Evolutionary conservation across 2,888 invertebrate genomes (phyloP), one percentile per base, ranked within the genome.

Genomic region (Sycophila texana): DNA sequence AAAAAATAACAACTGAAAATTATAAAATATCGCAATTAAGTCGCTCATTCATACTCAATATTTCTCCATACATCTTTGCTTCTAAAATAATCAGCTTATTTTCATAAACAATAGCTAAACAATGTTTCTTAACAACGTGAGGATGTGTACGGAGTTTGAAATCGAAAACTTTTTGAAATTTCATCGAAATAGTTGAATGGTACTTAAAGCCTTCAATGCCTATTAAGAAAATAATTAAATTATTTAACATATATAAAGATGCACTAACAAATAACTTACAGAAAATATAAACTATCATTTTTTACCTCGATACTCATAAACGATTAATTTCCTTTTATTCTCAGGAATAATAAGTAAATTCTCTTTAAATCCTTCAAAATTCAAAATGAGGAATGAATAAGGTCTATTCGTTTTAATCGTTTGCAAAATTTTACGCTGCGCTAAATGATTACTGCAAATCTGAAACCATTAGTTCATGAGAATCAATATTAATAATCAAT

Each of bases 251-350:
- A 7, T 20, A 4, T 14, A 7, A n/a, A 57, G 39, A 5, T 20
- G 18, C 5, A 51, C n/a, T 39, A 5, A 14, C 4, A 57, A 53
- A 66, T 58, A 55, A 53, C 49, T 30, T 14, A 51, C 2, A n/a
- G 4, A 55, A 22, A 22, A 55, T 55, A 16, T 47, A 49, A 68
- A 13, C 49, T 22, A 22, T 13, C 20, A 26, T 14, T 58, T 58
- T n/a, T 82, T 86, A 91, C 92, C 92, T 88, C 89, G 90, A 80
- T 92, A 92, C 83, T 92, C 91, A 74, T 91, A 92, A 71, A 92
- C 85, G 82, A 89, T 88, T n/a, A 92, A 80, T 10, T 82, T 83
- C 91, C 87, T 88, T 47, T 76, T 68, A 71, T 88, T 87, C 74
- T 89, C 87, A 0, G 84, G 61, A 65, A 87, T 87, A 30, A 89